Base-by-base conservation (phyloP, 2,888 invertebrate species). In the Leucophenga montana region DNA sequence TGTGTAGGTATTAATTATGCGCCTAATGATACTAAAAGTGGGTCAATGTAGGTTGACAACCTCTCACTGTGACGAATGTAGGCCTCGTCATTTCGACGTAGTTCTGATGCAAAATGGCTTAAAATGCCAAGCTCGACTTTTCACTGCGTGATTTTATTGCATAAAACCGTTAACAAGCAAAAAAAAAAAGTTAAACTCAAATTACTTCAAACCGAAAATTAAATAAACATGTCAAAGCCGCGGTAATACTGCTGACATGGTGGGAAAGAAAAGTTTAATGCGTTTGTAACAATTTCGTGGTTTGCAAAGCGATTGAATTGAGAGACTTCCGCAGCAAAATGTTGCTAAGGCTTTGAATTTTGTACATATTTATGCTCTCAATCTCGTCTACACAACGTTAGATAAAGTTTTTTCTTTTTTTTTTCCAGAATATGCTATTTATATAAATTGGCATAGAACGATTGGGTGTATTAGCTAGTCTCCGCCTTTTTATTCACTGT, bases 11-110 rank as follows among this genome's bases (percentile, higher is more conserved):
- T 64, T 64, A 72, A 83, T 79, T 75, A 75, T 81, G 83, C 78
- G 33, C 39, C 39, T 39, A 46, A 33, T 71, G 67, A 66, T 9
- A 53, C 33, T 56, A 27, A 82, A 82, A 75, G 73, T 73, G 79
- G 80, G 80, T 79, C 83, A 81, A 73, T 84, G 84, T 83, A 79
- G 81, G 81, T 84, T 82, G 81, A 75, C 78, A 82, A 84, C 83
- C 81, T 75, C 78, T 53, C 67, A 33, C 31, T 69, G 22, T 16
- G 14, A 62, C 48, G 66, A 50, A 66, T 18, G 33, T 18, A 44
- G 39, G 56, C 4, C 44, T 57, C 13, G 65, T 31, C 46, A 66
- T 61, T 20, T 8, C 44, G 33, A 48, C 68, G 20, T 27, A 27
- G 50, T 57, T 57, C 57, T 33, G 18, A 39, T 56, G 68, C 33